Evolutionary conservation across 2,113 vertebrate species (phyloP), one percentile per base, ranked within the genome.

Genomic region (Sula dactylatra): DNA sequence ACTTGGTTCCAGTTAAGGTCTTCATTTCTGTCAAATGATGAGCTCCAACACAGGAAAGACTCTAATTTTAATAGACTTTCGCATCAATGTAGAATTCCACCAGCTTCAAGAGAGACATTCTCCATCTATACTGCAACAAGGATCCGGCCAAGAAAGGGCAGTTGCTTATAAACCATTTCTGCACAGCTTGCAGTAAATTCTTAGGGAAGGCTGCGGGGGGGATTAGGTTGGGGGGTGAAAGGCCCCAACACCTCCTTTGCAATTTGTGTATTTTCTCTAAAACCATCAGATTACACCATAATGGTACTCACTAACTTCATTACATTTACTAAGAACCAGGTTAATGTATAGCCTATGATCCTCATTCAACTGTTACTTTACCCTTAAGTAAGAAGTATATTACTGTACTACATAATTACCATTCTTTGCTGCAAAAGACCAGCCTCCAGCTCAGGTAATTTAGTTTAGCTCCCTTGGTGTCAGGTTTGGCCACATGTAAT

Each of bases 391-490:
- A 87, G 49, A 38, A 71, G n/a, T 54, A 17, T 34, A 80, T 92
- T 89, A 84, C n/a, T 1, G 1, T n/a, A 47, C 40, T 16, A 50
- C 40, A 32, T n/a, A 40, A 85, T 87, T 80, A 55, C 26, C 32
- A 27, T 74, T 71, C 38, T 71, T 80, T 66, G 56, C 56, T 78
- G 47, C 22, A 38, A 22, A 76, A 59, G 27, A 45, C 7, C 61
- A 93, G 65, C 45, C 42, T 86, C 40, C 45, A 81, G 84, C 54
- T 59, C 66, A 58, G 62, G 62, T 62, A 85, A 96, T 54, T 70
- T 84, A 71, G n/a, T 31, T 90, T 31, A 74, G 10, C 31, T 82
- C 26, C 42, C 20, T 2, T 9, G 26, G 38, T 70, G 82, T 58
- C 94, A 90, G 42, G 22, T 73, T 54, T 91, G 81, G 45, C 36